Evolutionary conservation across 2,113 vertebrate species (phyloP).

Genomic region (Martes martes): DNA sequence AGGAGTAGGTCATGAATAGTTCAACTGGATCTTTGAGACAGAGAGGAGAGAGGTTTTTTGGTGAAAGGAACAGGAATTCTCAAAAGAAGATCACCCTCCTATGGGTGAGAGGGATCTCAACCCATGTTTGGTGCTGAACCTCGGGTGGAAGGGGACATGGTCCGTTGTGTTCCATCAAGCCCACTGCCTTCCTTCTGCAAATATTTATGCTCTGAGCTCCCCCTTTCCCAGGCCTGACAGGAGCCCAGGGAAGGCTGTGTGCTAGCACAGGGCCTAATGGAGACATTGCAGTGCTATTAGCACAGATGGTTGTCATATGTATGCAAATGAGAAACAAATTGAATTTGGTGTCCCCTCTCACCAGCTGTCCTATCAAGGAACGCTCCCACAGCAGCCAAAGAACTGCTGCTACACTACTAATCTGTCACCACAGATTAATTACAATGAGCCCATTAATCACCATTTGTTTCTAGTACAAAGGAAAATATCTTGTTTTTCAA

Average conservation of each 20-base stretch:
- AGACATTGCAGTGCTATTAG: slow-evolving; percentile 94
- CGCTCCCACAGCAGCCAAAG: slow-evolving; percentile 82
- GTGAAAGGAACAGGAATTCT: neutral
- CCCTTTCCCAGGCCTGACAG: slow-evolving; percentile 71
- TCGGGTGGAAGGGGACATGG: neutral
- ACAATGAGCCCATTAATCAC: slow-evolving; percentile 92
- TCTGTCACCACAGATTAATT: slow-evolving; percentile 92
- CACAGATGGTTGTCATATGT: slow-evolving; percentile 99
- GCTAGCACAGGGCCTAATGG: slow-evolving; percentile 87
- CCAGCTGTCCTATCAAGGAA: slow-evolving; percentile 94
- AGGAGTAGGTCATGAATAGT: neutral
- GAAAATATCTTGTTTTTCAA: slow-evolving; percentile 81
- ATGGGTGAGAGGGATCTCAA: neutral
- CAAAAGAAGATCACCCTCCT: neutral
- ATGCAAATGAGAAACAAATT: slow-evolving; percentile 98
- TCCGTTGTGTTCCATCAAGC: neutral
- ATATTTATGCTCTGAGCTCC: slow-evolving; percentile 79
- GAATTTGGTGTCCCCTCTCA: slow-evolving; percentile 93
- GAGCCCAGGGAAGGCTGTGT: slow-evolving; percentile 76
- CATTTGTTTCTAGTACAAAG: slow-evolving; percentile 87
- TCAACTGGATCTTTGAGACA: neutral
- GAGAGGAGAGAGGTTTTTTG: neutral
- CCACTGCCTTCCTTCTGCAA: slow-evolving; percentile 77
- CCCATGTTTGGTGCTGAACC: neutral
- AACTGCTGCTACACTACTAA: slow-evolving; percentile 80